phyloP scores from a whole-genome alignment of 2,113 vertebrate species.

The Sisor rabdophorus region DNA sequence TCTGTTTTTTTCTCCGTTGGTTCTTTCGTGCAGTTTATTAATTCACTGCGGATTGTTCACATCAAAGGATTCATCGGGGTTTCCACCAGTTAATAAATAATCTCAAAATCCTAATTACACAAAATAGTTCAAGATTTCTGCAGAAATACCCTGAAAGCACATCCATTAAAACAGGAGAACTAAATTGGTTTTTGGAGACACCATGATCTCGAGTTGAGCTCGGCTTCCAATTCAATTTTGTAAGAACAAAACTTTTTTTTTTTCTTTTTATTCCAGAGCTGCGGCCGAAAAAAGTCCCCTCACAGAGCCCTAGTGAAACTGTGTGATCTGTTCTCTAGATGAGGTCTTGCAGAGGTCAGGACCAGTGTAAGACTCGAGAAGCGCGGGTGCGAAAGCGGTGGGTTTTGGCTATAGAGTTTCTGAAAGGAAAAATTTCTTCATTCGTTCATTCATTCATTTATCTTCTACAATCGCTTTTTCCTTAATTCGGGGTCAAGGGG shows the following conservation, averaged over 20 bases:
- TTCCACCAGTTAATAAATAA: not conserved
- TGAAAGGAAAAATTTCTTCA: too few relatives aligned
- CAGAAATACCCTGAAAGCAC: constrained; percentile 6
- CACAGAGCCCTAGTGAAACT: not conserved
- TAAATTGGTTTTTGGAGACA: constrained; percentile 23
- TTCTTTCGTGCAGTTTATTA: not conserved
- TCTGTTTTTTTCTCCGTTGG: too few relatives aligned
- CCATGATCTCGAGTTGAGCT: constrained; percentile 18
- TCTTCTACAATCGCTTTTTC: too few relatives aligned
- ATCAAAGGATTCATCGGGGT: not conserved
- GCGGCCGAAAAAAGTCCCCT: constrained; percentile 4
- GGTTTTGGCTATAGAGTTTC: too few relatives aligned
- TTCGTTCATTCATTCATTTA: too few relatives aligned
- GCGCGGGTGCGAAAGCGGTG: too few relatives aligned
- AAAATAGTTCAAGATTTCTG: not conserved
- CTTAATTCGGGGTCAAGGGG: too few relatives aligned
- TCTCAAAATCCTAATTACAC: not conserved
- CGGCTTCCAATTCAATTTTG: constrained; percentile 30
- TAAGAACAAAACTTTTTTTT: constrained; percentile 18
- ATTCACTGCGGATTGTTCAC: not conserved
- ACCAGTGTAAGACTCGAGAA: not conserved
- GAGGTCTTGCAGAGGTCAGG: constrained; percentile 28
- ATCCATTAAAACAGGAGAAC: constrained; percentile 1
- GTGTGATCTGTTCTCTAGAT: not conserved
- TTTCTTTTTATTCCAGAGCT: not conserved